A percentile compares a stretch with the other conserved stretches of the same genome.
phyloP scores from a whole-genome alignment of 1,140 invertebrate species.

The Drosophila kanapiae region DNA sequence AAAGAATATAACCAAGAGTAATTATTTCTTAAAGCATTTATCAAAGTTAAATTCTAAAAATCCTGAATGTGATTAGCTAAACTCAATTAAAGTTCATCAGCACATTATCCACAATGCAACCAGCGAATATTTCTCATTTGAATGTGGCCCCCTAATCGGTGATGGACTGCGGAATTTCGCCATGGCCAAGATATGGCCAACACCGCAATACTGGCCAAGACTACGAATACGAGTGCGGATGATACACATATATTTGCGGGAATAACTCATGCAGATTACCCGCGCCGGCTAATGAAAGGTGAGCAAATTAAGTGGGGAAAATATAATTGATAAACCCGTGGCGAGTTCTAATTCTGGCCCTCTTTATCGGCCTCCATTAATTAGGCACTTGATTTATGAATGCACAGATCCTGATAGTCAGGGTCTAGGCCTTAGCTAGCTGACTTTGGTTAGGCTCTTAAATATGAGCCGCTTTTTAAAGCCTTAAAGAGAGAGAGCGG shows the following conservation, averaged over 20 bases:
- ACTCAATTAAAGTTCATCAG: constrained; percentile 3
- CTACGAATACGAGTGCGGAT: constrained; percentile 3
- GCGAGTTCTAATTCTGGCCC: constrained; percentile 73
- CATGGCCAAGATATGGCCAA: constrained; percentile 36
- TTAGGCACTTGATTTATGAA: constrained; percentile 79
- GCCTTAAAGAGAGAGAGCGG: not conserved
- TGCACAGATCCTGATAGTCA: constrained; percentile 57
- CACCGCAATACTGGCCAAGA: constrained; percentile 28
- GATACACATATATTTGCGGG: constrained; percentile 67
- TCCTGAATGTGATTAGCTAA: not conserved
- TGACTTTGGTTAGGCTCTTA: constrained; percentile 7
- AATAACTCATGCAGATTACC: constrained; percentile 79
- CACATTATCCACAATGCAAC: constrained; percentile 32
- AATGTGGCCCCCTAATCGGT: constrained; percentile 50
- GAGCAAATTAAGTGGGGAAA: constrained; percentile 73
- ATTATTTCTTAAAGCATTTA: not conserved
- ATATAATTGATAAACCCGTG: constrained; percentile 79
- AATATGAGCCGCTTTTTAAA: constrained; percentile 36
- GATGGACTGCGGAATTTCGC: constrained; percentile 49
- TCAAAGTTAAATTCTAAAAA: not conserved
- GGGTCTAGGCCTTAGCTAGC: not conserved
- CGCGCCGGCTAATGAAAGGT: constrained; percentile 62
- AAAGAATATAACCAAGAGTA: not conserved
- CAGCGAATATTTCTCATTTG: constrained; percentile 44
- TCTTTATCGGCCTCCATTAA: constrained; percentile 72